These are phyloP conservation scores for Bembecia ichneumoniformis DNA, from an alignment of 2,888 invertebrate genomes.

Conservation along the genomic window DNA sequence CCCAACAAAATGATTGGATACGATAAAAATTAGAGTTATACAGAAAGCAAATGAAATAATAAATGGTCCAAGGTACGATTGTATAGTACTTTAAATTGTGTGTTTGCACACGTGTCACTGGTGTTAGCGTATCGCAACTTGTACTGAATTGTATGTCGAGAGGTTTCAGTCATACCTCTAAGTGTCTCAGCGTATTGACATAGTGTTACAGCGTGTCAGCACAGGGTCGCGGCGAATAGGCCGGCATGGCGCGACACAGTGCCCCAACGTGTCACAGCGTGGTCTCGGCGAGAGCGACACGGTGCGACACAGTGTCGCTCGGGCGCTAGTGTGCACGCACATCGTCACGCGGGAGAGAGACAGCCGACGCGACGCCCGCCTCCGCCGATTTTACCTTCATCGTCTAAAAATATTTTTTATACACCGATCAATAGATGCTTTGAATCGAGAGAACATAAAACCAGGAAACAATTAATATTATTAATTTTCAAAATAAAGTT, in stretches of 20 bases:
- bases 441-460: neutral
- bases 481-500: neutral
- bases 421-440: no score
- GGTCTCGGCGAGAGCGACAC: constrained; percentile 4
- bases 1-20: no score
- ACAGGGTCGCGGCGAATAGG: neutral
- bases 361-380: constrained; percentile 77
- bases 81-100: no score
- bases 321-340: constrained; percentile 44
- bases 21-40: no score
- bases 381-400: constrained; percentile 74
- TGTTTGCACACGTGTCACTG: no score
- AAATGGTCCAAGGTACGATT: no score
- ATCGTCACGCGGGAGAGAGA: constrained; percentile 75
- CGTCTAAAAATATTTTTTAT: constrained; percentile 34
- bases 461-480: neutral
- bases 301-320: neutral
- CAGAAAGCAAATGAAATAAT: no score
- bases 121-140: no score
- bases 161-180: no score
- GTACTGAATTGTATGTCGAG: no score
- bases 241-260: neutral
- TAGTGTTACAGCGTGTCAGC: neutral
- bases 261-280: constrained; percentile 8
- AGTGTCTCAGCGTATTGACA: constrained; percentile 5